Evolutionary conservation across 2,888 invertebrate species (phyloP).

Genomic region (Hoplodrina ambigua): DNA sequence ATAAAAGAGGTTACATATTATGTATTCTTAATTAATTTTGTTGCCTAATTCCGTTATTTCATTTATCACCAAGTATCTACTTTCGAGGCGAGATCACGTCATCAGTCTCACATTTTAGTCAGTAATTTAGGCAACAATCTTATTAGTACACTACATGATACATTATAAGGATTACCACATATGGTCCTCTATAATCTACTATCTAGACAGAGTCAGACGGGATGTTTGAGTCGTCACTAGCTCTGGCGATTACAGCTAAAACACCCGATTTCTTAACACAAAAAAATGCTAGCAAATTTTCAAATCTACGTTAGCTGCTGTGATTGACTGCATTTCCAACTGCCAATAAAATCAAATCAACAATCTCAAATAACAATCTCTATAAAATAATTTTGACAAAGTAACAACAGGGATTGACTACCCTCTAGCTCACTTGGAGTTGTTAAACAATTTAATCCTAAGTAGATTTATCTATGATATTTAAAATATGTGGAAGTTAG

Average conservation of each 20-base stretch:
- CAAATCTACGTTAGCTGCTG: no score
- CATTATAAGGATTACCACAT: conserved; percentile 11
- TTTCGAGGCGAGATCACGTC: conserved; percentile 40
- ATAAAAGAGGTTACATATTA: neutral
- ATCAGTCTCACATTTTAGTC: neutral
- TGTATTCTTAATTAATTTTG: conserved; percentile 2
- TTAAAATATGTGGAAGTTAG: no score
- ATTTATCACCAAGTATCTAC: conserved; percentile 3
- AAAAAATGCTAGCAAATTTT: no score
- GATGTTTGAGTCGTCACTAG: conserved; percentile 1
- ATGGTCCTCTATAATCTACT: conserved; percentile 1
- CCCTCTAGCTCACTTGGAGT: no score
- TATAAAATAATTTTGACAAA: no score
- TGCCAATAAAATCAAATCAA: no score
- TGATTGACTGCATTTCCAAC: no score
- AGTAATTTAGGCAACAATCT: conserved; percentile 13
- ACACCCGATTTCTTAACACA: no score
- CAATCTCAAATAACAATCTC: no score
- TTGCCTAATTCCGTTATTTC: conserved; percentile 22
- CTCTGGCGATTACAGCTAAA: neutral
- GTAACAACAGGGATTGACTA: no score
- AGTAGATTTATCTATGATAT: no score
- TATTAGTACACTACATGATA: conserved; percentile 16
- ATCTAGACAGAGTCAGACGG: neutral
- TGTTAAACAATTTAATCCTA: no score